phyloP scores from a whole-genome alignment of 2,113 vertebrate species.

The Myrmophylax atrothorax region DNA sequence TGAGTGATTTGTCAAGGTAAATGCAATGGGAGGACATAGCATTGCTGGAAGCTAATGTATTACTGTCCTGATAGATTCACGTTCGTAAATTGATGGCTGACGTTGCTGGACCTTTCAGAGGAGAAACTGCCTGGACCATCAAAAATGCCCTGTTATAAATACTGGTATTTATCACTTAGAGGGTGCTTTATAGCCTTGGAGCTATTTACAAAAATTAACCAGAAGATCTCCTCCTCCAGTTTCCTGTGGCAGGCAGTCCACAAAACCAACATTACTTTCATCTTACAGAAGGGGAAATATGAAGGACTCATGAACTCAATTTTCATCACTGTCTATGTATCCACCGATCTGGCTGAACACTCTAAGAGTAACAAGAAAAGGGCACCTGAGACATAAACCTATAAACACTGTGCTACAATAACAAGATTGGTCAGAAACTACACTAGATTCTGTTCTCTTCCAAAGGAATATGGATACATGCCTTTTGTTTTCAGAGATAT shows the following conservation, averaged over 20 bases:
- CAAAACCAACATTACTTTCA: background rate
- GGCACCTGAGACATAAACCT: background rate
- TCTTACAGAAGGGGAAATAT: background rate
- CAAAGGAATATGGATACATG: background rate
- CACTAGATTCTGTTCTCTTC: background rate
- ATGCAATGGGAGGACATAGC: background rate
- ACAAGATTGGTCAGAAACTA: background rate
- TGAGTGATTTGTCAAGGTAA: slow-evolving; percentile 58
- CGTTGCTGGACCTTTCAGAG: slow-evolving; percentile 20
- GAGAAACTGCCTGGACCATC: background rate
- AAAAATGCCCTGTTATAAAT: slow-evolving; percentile 9
- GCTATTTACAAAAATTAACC: slow-evolving; percentile 24
- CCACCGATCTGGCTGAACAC: background rate
- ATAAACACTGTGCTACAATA: background rate
- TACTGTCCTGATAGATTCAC: slow-evolving; percentile 45
- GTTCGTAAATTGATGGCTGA: slow-evolving; percentile 37
- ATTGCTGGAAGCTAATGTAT: slow-evolving; percentile 42
- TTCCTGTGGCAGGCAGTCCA: fast-evolving
- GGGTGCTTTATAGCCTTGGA: background rate
- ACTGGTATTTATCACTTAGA: background rate
- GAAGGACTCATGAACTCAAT: background rate
- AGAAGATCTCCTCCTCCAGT: background rate
- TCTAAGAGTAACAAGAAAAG: background rate
- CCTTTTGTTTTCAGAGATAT: background rate
- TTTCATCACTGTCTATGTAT: background rate